These are phyloP conservation scores for Laspeyria flexula DNA, from an alignment of 2,888 invertebrate genomes.

Conservation along the genomic window DNA sequence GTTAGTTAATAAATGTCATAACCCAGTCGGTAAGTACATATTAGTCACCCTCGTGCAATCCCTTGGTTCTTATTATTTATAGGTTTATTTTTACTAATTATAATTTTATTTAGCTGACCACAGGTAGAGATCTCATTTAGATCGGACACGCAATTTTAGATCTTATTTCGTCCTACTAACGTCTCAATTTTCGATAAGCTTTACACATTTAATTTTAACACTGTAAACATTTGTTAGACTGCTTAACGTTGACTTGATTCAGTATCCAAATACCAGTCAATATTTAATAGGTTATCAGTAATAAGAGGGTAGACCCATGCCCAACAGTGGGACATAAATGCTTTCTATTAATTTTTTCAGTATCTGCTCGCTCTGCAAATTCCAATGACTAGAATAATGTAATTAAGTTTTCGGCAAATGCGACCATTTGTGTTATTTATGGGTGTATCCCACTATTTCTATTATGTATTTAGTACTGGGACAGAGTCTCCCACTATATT, in stretches of 20 bases:
- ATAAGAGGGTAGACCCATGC: too few relatives aligned
- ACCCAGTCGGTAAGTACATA: constrained; percentile 41
- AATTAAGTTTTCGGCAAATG: too few relatives aligned
- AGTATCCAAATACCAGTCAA: too few relatives aligned
- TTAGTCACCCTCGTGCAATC: constrained; percentile 53
- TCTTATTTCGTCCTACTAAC: constrained; percentile 21
- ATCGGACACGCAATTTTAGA: constrained; percentile 19
- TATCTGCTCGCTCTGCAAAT: too few relatives aligned
- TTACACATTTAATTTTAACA: constrained; percentile 9
- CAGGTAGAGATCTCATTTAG: constrained; percentile 49
- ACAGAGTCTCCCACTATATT: too few relatives aligned
- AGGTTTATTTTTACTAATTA: constrained; percentile 42
- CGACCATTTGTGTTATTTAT: too few relatives aligned
- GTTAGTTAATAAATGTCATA: constrained; percentile 40
- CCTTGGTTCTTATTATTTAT: constrained; percentile 48
- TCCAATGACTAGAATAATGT: too few relatives aligned
- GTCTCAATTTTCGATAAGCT: constrained; percentile 20
- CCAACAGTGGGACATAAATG: too few relatives aligned
- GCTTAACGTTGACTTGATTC: constrained; percentile 2
- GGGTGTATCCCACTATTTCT: too few relatives aligned
- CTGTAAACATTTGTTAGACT: constrained; percentile 10
- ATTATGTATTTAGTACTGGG: too few relatives aligned
- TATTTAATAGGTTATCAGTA: too few relatives aligned
- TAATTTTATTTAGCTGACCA: constrained; percentile 34
- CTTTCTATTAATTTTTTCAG: too few relatives aligned